Evolutionary conservation across 2,113 vertebrate genomes (phyloP), one percentile per base, ranked within the genome.

Genomic region (Nothocercus julius): DNA sequence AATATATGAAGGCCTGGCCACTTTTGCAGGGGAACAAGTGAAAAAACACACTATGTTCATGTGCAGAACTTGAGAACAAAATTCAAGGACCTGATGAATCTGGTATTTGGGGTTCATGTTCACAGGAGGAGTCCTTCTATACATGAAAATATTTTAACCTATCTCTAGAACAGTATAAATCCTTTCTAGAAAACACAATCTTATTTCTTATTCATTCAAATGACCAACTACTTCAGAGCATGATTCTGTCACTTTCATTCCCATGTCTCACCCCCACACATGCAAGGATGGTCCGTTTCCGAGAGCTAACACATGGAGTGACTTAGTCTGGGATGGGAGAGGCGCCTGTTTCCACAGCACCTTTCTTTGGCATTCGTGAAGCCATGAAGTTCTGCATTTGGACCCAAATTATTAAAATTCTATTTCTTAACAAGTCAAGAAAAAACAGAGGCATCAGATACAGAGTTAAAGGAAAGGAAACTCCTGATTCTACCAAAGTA

Each of bases 41-140:
- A 19, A 36, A 74, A 56, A 63, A 15, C 9, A 42, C 24, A 4
- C 22, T 20, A 34, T 40, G n/a, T 0, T 2, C 4, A 40, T 5
- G 9, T 11, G 13, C 3, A 61, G 80, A 53, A 82, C 24, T 20
- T 5, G 61, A 77, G n/a, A 59, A 30, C 7, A 56, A 42, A 82
- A 28, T 14, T 16, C 16, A 45, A 62, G 40, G 83, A 27, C 62
- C 49, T 76, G 49, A 42, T 2, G 5, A 14, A 38, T 7, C 4
- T 36, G 40, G 49, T 28, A 7, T 30, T 20, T 44, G n/a, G n/a
- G 38, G 30, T 13, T 75, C 8, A 1, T 11, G 49, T 32, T 28
- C 30, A 40, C 27, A 17, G 24, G 34, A 62, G 42, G 12, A 40
- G 8, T 32, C 36, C 36, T 69, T 59, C 85, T 85, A 2, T 6